Conservation (phyloP, 2,113 vertebrate genomes). For the Thamnaconus septentrionalis region DNA sequence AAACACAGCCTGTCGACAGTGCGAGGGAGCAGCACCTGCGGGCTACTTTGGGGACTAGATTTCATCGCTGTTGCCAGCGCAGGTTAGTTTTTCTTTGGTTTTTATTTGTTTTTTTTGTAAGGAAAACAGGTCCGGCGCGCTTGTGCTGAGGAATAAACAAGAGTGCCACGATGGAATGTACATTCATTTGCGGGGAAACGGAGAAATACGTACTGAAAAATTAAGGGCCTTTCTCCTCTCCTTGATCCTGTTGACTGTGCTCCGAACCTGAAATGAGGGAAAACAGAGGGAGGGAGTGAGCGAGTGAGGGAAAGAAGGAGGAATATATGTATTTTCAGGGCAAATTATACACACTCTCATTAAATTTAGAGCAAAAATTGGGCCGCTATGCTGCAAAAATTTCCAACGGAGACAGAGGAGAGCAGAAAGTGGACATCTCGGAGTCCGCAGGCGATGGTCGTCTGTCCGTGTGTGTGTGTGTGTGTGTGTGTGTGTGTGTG, state of each 20-base stretch:
- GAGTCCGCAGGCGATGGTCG: background rate
- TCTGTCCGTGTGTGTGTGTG: background rate
- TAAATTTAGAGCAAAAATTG: constrained; percentile 5
- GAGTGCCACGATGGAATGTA: background rate
- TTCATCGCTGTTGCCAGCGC: no score
- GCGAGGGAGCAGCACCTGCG: constrained; percentile 9
- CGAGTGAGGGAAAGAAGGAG: constrained; percentile 32
- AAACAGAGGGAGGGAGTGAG: constrained; percentile 15
- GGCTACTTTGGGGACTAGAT: no score
- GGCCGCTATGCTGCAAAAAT: background rate
- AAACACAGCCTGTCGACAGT: constrained; percentile 60
- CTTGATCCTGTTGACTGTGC: constrained; percentile 80
- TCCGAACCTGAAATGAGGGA: constrained; percentile 71
- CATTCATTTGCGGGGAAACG: constrained; percentile 22
- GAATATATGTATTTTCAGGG: constrained; percentile 3
- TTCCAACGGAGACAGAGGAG: constrained; percentile 20
- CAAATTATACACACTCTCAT: background rate
- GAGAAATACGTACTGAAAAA: constrained; percentile 74
- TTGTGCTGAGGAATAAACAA: constrained; percentile 9
- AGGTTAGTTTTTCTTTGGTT: no score
- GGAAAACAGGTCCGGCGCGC: constrained; percentile 19
- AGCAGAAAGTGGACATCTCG: constrained; percentile 8
- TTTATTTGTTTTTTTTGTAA: constrained; percentile 1
- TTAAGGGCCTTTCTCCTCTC: constrained; percentile 79
- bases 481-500: constrained; percentile 25